Conservation (phyloP, 2,113 vertebrate species). For the Festucalex cinctus region DNA sequence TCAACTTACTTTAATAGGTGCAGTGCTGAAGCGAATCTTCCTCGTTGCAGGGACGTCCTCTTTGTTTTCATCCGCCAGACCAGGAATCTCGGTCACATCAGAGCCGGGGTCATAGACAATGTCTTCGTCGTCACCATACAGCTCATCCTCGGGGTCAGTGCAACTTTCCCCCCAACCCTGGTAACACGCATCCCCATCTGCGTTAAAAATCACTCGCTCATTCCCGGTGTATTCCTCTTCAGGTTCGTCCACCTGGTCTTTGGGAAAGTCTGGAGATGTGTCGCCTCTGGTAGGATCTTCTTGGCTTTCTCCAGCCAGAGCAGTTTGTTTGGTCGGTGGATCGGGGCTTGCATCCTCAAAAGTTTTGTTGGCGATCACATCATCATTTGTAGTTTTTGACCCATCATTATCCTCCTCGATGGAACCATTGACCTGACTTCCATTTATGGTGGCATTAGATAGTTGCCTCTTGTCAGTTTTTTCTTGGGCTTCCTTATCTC, state of each 20-base stretch:
- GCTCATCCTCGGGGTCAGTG: slow-evolving; percentile 87
- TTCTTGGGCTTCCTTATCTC: slow-evolving; percentile 37
- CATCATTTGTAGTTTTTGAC: slow-evolving; percentile 40
- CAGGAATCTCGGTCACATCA: slow-evolving; percentile 85
- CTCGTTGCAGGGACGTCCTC: slow-evolving; percentile 86
- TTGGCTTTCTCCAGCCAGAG: slow-evolving; percentile 20
- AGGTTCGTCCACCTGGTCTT: slow-evolving; percentile 49
- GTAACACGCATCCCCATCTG: slow-evolving; percentile 86
- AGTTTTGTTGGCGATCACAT: slow-evolving; percentile 30
- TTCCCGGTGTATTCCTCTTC: slow-evolving; percentile 69
- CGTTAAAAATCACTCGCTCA: slow-evolving; percentile 73
- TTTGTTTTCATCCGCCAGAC: slow-evolving; percentile 86
- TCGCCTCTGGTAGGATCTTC: slow-evolving; percentile 35
- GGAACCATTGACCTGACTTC: slow-evolving; percentile 56
- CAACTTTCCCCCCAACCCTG: slow-evolving; percentile 92
- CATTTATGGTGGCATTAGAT: slow-evolving; percentile 38
- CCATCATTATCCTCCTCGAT: slow-evolving; percentile 39
- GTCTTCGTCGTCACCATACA: slow-evolving; percentile 88
- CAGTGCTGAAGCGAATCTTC: slow-evolving; percentile 91
- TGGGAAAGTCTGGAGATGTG: slow-evolving; percentile 31
- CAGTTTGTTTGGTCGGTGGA: slow-evolving; percentile 5
- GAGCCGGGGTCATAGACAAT: slow-evolving; percentile 84
- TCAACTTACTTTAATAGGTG: slow-evolving; percentile 88
- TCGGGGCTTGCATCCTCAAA: slow-evolving; percentile 36
- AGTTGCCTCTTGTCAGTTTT: slow-evolving; percentile 17